These are phyloP conservation scores for Stegana nigrithorax DNA, from an alignment of 2,888 invertebrate genomes.

Conservation along the genomic window DNA sequence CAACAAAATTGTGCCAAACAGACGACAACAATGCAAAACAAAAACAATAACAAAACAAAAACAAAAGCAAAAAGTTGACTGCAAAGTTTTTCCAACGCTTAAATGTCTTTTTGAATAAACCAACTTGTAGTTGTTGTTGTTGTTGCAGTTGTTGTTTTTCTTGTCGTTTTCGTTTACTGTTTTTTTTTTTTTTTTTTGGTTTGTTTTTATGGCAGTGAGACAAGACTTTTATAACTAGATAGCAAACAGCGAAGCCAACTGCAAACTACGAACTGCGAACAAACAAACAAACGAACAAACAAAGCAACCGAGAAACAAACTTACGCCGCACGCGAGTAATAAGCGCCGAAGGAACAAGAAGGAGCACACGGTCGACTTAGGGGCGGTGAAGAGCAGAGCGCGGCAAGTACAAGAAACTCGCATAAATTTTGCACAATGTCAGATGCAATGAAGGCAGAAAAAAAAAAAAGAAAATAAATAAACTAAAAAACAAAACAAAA, in stretches of 20 bases:
- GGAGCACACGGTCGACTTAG: too few relatives aligned
- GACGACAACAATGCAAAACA: background rate
- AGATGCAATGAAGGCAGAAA: slow-evolving; percentile 45
- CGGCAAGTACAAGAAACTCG: slow-evolving; percentile 42
- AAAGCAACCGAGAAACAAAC: too few relatives aligned
- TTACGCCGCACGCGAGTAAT: background rate
- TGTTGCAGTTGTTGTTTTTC: too few relatives aligned
- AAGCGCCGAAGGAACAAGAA: background rate
- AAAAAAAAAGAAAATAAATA: slow-evolving; percentile 24
- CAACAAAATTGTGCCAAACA: too few relatives aligned
- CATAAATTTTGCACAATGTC: slow-evolving; percentile 59
- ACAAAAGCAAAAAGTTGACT: slow-evolving; percentile 6
- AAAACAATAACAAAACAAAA: background rate
- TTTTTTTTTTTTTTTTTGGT: background rate
- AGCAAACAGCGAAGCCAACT: too few relatives aligned
- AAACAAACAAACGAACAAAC: too few relatives aligned
- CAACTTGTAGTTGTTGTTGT: background rate
- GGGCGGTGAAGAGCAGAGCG: background rate
- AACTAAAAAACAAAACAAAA: slow-evolving; percentile 41
- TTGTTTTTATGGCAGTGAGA: slow-evolving; percentile 2
- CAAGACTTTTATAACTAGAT: slow-evolving; percentile 7
- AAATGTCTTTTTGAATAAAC: slow-evolving; percentile 9
- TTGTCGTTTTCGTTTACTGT: too few relatives aligned
- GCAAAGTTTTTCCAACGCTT: slow-evolving; percentile 6
- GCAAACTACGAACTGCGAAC: too few relatives aligned